Evolutionary conservation across 2,797 vertebrate species (phyloP).

Genomic region (Xiphorhynchus erythropygius): DNA sequence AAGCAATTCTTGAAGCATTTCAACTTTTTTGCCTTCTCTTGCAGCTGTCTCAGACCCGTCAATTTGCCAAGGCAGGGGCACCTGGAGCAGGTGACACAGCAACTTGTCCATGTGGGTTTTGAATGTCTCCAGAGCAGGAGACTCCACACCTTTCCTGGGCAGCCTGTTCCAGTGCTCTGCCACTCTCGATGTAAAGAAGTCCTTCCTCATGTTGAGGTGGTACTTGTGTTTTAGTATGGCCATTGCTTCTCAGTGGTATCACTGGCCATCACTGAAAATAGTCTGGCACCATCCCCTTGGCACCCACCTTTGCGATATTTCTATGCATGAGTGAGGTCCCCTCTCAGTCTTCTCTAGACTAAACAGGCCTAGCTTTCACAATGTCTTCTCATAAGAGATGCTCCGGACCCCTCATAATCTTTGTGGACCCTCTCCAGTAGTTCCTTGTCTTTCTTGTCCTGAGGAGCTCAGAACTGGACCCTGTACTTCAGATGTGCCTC

Average conservation of each 20-base stretch:
- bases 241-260: background rate
- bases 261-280: background rate
- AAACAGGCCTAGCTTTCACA: background rate
- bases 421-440: background rate
- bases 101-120: background rate
- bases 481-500: background rate
- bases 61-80: background rate
- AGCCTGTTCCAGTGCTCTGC: background rate
- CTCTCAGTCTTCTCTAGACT: background rate
- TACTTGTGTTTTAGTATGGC: background rate
- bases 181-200: too few species aligned
- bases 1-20: background rate
- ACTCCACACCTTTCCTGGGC: background rate
- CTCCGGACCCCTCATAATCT: background rate
- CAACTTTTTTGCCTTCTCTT: background rate
- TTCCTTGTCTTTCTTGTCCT: background rate
- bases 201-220: background rate
- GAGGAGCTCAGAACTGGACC: background rate
- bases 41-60: background rate
- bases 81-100: background rate
- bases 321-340: background rate
- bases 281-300: fast-evolving
- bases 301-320: background rate
- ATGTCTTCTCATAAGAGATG: background rate
- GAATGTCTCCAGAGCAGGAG: background rate